Evolutionary conservation across 2,888 invertebrate species (phyloP), one percentile per base, ranked within the genome.

Genomic region (Parnassius apollo): DNA sequence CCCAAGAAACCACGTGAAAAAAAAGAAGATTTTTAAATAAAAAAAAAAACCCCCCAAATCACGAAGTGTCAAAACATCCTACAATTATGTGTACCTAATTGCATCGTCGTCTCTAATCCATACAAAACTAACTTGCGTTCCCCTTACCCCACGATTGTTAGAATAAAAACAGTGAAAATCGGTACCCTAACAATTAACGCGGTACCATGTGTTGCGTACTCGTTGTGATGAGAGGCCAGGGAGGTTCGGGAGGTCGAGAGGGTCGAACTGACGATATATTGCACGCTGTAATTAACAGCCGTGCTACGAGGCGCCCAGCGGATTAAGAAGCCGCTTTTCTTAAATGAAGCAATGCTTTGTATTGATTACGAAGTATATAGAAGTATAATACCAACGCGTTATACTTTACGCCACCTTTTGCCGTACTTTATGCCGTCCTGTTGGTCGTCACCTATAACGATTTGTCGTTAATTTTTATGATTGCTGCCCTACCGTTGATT

Each of bases 151-250:
- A 68, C 66, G 78, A 76, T 80, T 75, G 76, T 73, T 75, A 76
- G 77, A 84, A 85, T 86, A 85, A 86, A 86, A 88, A 85, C 86
- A 83, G 74, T 75, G 71, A 67, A 74, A 83, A 82, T 81, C 78
- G 74, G 77, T 57, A 75, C 79, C 82, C 80, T 77, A 75, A 82
- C 86, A 88, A 89, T 89, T 90, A 90, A 85, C 83, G 80, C 77
- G 76, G 82, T 74, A 81, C 81, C 90, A 90, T 90, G 88, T 90
- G 90, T 88, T 84, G 83, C 88, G 83, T 82, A 71, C 71, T 77
- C 74, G 74, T 74, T 75, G 77, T 85, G 89, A 88, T 82, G 86
- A 86, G 84, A 80, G 80, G 76, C 54, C 13, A 50, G 77, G 67
- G 66, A 71, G 73, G 74, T 71, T 67, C 66, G 59, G 71, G 73